Evolutionary conservation across 1,140 invertebrate genomes (phyloP).

Genomic region (Rhopalosiphum padi): DNA sequence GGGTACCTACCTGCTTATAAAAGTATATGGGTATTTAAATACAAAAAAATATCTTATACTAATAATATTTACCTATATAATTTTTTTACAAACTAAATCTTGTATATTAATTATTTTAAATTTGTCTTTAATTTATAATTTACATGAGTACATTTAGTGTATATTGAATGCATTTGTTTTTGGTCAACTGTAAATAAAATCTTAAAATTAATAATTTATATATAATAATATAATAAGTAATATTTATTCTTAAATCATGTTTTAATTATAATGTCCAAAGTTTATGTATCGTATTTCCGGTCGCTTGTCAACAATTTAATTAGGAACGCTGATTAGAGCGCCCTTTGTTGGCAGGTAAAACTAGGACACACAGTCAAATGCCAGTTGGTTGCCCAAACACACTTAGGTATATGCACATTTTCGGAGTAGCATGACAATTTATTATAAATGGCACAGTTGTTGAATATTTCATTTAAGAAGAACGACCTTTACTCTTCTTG

Average conservation of each 20-base stretch:
- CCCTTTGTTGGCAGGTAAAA: slow-evolving; percentile 45
- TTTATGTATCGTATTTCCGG: slow-evolving; percentile 39
- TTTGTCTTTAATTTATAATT: not conserved
- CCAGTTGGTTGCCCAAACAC: slow-evolving; percentile 13
- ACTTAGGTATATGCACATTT: slow-evolving; percentile 24
- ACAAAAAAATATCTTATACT: too few relatives aligned
- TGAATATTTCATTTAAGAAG: slow-evolving; percentile 61
- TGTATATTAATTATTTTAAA: not conserved
- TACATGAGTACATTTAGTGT: not conserved
- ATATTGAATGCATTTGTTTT: not conserved
- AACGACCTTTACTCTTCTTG: slow-evolving; percentile 59
- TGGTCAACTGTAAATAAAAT: not conserved
- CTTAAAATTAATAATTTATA: not conserved
- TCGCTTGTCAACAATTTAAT: slow-evolving; percentile 49
- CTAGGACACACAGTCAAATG: slow-evolving; percentile 45
- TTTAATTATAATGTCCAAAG: slow-evolving; percentile 45
- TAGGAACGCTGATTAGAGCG: slow-evolving; percentile 18
- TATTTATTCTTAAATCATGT: not conserved
- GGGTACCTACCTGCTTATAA: not conserved
- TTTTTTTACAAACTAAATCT: not conserved
- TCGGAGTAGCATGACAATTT: slow-evolving; percentile 19
- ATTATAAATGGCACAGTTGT: slow-evolving; percentile 59
- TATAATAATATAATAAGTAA: not conserved
- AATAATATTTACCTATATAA: not conserved
- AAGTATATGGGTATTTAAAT: not conserved